These are phyloP conservation scores for Solenopsis fugax DNA, from an alignment of 1,140 invertebrate species.

Conservation along the genomic window DNA sequence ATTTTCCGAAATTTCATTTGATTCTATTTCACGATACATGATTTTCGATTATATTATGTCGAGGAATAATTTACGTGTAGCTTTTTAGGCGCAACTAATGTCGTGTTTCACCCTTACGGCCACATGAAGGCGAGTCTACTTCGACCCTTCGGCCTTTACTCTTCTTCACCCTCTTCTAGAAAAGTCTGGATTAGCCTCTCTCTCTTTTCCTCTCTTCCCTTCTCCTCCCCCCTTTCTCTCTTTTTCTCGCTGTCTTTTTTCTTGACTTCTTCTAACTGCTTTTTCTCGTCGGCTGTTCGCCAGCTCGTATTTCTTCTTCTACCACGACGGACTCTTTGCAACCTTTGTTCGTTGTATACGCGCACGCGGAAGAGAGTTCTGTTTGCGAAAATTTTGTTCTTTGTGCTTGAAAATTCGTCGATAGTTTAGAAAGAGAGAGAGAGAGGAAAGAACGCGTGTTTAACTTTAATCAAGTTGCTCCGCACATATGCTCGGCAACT, in stretches of 20 bases:
- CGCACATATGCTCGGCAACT: neutral
- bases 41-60: constrained; percentile 28
- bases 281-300: constrained; percentile 27
- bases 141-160: constrained; percentile 29
- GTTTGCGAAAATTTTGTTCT: constrained; percentile 41
- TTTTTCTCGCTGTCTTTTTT: constrained; percentile 14
- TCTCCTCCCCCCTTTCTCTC: neutral
- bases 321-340: constrained; percentile 10
- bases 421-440: constrained; percentile 25
- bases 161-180: neutral
- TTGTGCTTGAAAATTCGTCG: constrained; percentile 48
- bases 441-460: constrained; percentile 33
- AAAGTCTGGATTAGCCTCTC: constrained; percentile 44
- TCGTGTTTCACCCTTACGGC: constrained; percentile 65
- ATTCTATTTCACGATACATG: constrained; percentile 58
- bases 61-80: constrained; percentile 72
- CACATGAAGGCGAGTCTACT: constrained; percentile 24
- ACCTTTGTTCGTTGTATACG: constrained; percentile 14
- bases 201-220: too few species aligned
- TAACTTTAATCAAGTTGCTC: constrained; percentile 19
- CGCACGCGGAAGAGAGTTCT: constrained; percentile 1
- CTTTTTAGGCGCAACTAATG: constrained; percentile 69
- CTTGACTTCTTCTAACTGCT: constrained; percentile 34
- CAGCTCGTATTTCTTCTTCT: constrained; percentile 44
- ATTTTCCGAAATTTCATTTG: neutral